These are phyloP conservation scores for Torymus aiolomorphi DNA, from an alignment of 2,888 invertebrate species.

Conservation along the genomic window DNA sequence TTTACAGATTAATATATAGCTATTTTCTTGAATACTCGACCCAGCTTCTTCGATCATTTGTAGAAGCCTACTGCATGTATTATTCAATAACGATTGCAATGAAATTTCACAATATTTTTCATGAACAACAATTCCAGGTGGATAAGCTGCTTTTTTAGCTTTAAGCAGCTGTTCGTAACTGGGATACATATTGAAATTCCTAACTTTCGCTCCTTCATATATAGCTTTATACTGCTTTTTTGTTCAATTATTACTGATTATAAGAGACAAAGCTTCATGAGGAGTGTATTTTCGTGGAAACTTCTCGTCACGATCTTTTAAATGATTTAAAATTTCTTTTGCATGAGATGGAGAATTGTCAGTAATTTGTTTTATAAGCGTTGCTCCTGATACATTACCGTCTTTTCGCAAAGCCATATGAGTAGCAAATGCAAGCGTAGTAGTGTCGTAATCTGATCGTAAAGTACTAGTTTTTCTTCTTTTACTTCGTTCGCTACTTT, in stretches of 20 bases:
- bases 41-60: not conserved
- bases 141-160: constrained; percentile 8
- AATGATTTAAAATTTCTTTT: not conserved
- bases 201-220: not conserved
- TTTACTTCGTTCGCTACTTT: constrained; percentile 20
- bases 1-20: no score
- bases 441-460: no score
- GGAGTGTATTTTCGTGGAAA: constrained; percentile 1
- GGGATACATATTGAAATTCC: constrained; percentile 2
- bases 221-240: constrained; percentile 20
- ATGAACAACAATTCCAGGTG: not conserved
- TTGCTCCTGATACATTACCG: not conserved
- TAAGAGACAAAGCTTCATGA: constrained; percentile 28
- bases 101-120: constrained; percentile 24
- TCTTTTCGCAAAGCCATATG: not conserved
- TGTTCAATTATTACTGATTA: constrained; percentile 15
- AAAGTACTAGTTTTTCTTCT: not conserved
- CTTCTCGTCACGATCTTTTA: not conserved
- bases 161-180: not conserved
- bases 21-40: no score
- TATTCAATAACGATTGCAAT: constrained; percentile 19
- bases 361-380: not conserved
- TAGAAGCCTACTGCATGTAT: constrained; percentile 23
- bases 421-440: not conserved
- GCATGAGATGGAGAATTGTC: not conserved